Base-by-base conservation (phyloP, 2,888 invertebrate species). In the Ornithoptera priamus region DNA sequence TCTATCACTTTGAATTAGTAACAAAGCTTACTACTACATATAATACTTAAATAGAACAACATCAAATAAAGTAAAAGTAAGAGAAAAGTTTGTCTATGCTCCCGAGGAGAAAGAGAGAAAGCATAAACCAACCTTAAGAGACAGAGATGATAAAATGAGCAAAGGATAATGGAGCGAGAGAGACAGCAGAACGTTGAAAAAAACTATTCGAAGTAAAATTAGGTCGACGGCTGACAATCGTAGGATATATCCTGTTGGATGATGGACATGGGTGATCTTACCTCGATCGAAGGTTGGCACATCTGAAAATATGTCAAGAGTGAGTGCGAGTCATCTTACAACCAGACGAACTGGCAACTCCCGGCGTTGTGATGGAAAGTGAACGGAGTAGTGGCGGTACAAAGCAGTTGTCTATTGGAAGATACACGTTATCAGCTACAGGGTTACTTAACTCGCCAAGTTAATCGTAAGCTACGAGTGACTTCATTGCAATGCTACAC, bases 261-360 rank as follows among this genome's bases (percentile, higher is more conserved):
- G 73, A 77, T 75, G 78, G 78, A 84, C 85, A 83, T 77, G 76
- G 72, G 78, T 85, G 86, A 80, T 84, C 91, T 90, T 90, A 91
- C 92, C 92, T 92, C 88, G 83, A 75, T 88, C 86, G 78, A 85
- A 82, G 78, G 87, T 83, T 74, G 89, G 83, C 73, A 85, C 81
- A 88, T 90, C 92, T 92, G 91, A 87, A 91, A 91, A 87, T 81
- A 88, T 86, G 86, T 80, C 78, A 84, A 82, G 74, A 75, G 77
- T 90, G 86, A 87, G 85, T 88, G 84, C 79, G 70, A 73, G 62
- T 70, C 36, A 59, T 67, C 61, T 67, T 70, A 71, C 46, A 76
- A 75, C 89, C 85, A 90, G 90, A 88, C 87, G 0, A 89, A 87
- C 81, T 79, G 75, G 81, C 84, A 87, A 88, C 80, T 84, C 84